These are phyloP conservation scores for Monoplex corrugatus DNA, from an alignment of 2,888 invertebrate genomes.

Conservation along the genomic window DNA sequence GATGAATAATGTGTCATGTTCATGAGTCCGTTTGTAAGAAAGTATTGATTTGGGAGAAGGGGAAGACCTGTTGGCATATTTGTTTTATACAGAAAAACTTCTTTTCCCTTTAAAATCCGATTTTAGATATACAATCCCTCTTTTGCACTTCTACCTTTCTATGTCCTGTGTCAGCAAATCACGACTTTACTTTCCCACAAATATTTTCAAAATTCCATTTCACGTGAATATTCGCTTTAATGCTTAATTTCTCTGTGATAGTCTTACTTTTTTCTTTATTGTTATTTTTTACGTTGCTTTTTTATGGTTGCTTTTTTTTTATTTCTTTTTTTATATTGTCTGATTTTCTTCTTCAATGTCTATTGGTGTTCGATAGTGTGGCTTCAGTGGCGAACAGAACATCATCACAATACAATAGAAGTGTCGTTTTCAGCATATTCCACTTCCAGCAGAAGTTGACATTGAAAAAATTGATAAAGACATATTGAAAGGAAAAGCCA, in stretches of 20 bases:
- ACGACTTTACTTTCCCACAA: no score
- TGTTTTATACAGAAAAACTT: neutral
- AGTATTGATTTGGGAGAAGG: neutral
- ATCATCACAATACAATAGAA: no score
- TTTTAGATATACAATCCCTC: neutral
- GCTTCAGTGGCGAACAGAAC: no score
- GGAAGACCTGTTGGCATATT: neutral
- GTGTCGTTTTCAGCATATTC: no score
- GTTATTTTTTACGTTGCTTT: neutral
- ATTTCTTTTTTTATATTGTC: no score
- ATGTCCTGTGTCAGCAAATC: neutral
- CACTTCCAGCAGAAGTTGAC: no score
- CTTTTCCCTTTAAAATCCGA: no score
- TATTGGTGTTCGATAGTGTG: no score
- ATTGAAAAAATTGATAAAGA: no score
- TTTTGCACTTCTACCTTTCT: neutral
- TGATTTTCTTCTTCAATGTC: no score
- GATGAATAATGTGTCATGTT: neutral
- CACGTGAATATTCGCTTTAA: neutral
- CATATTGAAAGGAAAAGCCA: no score
- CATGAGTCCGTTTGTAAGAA: neutral
- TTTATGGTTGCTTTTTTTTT: neutral
- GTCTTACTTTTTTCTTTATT: no score
- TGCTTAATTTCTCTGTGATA: neutral
- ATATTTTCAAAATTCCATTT: neutral